These are phyloP conservation scores for Ernsta delagoae DNA, from an alignment of 2,888 invertebrate genomes.

Conservation along the genomic window DNA sequence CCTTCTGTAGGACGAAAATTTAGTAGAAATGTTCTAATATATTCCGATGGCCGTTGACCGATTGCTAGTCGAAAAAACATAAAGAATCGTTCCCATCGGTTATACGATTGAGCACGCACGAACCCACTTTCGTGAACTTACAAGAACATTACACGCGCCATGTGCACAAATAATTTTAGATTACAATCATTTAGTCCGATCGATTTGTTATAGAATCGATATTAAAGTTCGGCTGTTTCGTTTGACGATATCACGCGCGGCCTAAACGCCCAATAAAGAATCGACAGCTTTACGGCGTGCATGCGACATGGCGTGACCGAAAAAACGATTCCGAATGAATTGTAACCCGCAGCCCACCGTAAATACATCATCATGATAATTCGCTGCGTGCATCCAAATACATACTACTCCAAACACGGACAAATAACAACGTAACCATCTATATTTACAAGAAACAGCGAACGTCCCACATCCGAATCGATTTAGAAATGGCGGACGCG, in stretches of 20 bases:
- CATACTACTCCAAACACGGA: slow-evolving; percentile 50
- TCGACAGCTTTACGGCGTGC: slow-evolving; percentile 71
- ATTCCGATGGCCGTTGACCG: slow-evolving; percentile 82
- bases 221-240: slow-evolving; percentile 62
- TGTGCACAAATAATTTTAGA: slow-evolving; percentile 62
- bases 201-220: slow-evolving; percentile 51
- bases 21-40: slow-evolving; percentile 84
- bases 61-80: slow-evolving; percentile 56
- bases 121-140: slow-evolving; percentile 33
- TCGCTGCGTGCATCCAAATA: slow-evolving; percentile 65
- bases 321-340: slow-evolving; percentile 78
- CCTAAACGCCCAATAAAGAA: slow-evolving; percentile 73
- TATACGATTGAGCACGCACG: slow-evolving; percentile 36
- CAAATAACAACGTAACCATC: slow-evolving; percentile 47
- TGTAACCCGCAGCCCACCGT: slow-evolving; percentile 64
- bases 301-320: slow-evolving; percentile 84
- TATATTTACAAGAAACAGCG: slow-evolving; percentile 29
- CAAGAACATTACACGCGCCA: slow-evolving; percentile 53
- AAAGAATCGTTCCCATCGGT: slow-evolving; percentile 37
- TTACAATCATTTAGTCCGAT: slow-evolving; percentile 63
- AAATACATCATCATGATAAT: slow-evolving; percentile 79
- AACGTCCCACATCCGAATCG: slow-evolving; percentile 19
- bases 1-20: slow-evolving; percentile 85
- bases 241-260: slow-evolving; percentile 64
- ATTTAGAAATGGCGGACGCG: slow-evolving; percentile 57